phyloP scores from a whole-genome alignment of 2,797 vertebrate species.

The Nothura maculosa region DNA sequence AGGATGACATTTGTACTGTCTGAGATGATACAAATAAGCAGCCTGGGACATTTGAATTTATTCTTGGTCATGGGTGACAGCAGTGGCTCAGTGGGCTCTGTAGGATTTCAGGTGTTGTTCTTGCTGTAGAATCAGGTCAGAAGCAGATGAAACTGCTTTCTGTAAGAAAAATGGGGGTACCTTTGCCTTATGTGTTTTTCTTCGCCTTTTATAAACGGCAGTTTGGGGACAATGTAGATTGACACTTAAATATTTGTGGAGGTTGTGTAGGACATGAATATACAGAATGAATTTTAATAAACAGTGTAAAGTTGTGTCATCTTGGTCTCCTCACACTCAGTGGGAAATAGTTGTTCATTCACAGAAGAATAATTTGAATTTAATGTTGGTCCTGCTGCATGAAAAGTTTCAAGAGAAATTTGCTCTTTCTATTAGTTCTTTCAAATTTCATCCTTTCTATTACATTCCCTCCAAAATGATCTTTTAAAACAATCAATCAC shows the following conservation, averaged over 20 bases:
- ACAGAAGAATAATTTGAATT: not conserved
- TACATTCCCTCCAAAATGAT: not conserved
- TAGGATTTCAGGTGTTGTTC: not conserved
- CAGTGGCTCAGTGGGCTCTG: rapidly evolving
- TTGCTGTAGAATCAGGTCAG: not conserved
- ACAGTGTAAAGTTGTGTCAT: not conserved
- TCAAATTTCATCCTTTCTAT: not conserved
- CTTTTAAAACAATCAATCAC: not conserved
- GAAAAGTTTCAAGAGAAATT: not conserved
- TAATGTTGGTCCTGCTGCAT: not conserved
- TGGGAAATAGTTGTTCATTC: not conserved
- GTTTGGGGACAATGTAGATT: not conserved
- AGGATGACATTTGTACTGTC: not conserved
- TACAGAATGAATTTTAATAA: not conserved
- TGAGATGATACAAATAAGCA: not conserved
- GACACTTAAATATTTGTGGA: not conserved
- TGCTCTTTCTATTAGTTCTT: not conserved
- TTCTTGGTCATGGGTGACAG: not conserved
- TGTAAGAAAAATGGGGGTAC: not conserved
- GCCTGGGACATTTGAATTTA: not conserved
- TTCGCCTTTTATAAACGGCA: not conserved
- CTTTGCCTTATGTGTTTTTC: not conserved
- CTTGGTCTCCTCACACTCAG: not conserved
- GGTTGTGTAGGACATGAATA: not conserved
- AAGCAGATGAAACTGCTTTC: not conserved